Percentiles rank a stretch among this genome's conserved stretches.
Conservation (phyloP, 2,888 invertebrate genomes). For the Cabera pusaria region DNA sequence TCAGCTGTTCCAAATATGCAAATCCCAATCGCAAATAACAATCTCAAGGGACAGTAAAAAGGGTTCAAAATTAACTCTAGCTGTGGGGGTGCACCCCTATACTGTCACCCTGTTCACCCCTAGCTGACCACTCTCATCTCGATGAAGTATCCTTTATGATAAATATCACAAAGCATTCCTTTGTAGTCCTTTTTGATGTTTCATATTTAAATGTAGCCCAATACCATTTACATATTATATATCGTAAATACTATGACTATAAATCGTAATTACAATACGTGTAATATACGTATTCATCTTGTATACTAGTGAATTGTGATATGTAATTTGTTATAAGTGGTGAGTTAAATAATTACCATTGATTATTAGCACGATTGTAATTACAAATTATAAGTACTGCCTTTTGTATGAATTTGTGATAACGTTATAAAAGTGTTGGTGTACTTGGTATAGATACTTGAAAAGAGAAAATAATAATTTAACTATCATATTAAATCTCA, state of each 20-base stretch:
- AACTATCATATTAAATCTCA: no score
- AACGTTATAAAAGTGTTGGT: no score
- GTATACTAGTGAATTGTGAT: no score
- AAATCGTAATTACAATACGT: conserved; percentile 6
- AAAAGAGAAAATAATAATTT: no score
- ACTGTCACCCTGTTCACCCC: conserved; percentile 23
- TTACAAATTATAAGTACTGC: background rate
- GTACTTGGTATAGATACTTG: no score
- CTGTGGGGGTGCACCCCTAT: conserved; percentile 16
- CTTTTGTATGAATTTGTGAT: no score
- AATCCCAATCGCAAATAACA: conserved; percentile 18
- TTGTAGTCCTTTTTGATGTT: background rate
- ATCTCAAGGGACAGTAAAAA: conserved; percentile 12
- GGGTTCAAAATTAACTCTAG: conserved; percentile 18
- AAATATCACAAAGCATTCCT: conserved; percentile 4
- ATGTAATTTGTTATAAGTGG: no score
- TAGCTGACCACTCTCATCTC: conserved; percentile 22
- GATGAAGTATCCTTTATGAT: conserved; percentile 17
- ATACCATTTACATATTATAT: no score
- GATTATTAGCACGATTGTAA: no score
- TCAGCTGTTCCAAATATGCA: conserved; percentile 16
- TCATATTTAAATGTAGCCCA: background rate
- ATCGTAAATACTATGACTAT: no score
- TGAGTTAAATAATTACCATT: no score
- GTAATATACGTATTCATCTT: no score